Evolutionary conservation across 2,113 vertebrate genomes (phyloP), one percentile per base, ranked within the genome.

Genomic region (Ursus arctos): DNA sequence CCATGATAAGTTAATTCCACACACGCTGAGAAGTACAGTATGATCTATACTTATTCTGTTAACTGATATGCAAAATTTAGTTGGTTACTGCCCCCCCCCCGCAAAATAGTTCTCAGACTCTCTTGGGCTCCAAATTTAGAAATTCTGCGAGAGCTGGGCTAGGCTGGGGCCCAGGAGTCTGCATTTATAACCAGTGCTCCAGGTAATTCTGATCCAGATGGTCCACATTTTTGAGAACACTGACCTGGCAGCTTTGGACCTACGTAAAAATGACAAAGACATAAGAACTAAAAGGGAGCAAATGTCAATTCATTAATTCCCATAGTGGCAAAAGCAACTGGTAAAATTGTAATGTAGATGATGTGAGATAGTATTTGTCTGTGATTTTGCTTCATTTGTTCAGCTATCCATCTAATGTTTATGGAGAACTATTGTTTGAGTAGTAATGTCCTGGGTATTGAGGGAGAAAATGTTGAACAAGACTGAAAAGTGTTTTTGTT

Each of bases 31-130:
- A 97, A 90, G 63, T 89, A 26, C 95, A 97, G 86, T 81, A 94
- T 95, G 84, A 98, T 97, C 89, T 94, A 43, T 16, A 31, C 28
- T 97, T 98, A 96, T 96, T 97, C 95, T 97, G 94, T 96, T 97
- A 93, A 98, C 95, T 97, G 94, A 65, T 91, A 95, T 1, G 43
- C 83, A 98, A 95, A 97, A 96, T 79, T 97, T 91, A 97, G 51
- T 96, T 92, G 79, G 43, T 79, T 96, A 22, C n/a, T 91, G 71
- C 69, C 7, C 18, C 13, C 33, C 43, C 28, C 59, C 11, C 36
- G 2, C 2, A 31, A 18, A 95, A 49, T 49, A 36, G 72, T 86
- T 76, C 51, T 93, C 71, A 85, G 65, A 57, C 31, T 87, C 90
- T 36, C 7, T 10, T n/a, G 6, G 21, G 31, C 18, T 92, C 19